Evolutionary conservation across 1,140 invertebrate genomes (phyloP), one percentile per base, ranked within the genome.

Genomic region (Fopius arisanus): DNA sequence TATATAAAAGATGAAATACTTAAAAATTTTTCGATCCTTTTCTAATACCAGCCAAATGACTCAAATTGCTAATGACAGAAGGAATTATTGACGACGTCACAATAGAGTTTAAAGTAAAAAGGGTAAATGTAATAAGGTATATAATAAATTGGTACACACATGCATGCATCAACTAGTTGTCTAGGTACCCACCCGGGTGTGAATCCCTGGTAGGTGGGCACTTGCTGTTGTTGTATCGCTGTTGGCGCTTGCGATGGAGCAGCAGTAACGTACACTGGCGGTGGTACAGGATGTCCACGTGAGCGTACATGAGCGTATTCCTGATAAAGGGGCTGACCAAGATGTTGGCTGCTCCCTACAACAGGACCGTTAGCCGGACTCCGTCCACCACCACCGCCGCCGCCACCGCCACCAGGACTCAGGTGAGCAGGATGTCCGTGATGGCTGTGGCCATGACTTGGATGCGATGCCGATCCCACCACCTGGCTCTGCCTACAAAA

Each of bases 131-230:
- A n/a, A n/a, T n/a, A 68, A 66, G 67, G 65, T 69, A 74, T 76
- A 72, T 80, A 79, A 80, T 83, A 81, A 86, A 83, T 81, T 80
- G 80, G 83, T 88, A 88, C 85, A 88, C 86, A 87, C 86, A 84
- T 88, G 86, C 86, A 84, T 87, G 86, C 84, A 88, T 87, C 83
- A 83, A 84, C 82, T 87, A 88, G 84, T 79, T 86, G 84, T 86
- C 83, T 87, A 87, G 83, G 84, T 88, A 87, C 87, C 83, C 86
- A 88, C 87, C 86, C 86, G 82, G 87, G 86, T 86, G 87, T 88
- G 79, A 88, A 88, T 88, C 86, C 87, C 81, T 88, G 87, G 79
- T 87, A 88, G 83, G 86, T 86, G 84, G 86, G 87, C 81, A 88
- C 81, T 87, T 87, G 86, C 76, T 87, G 87, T 72, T 87, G 85